These are phyloP conservation scores for Arvicanthis niloticus DNA, from an alignment of 2,113 vertebrate genomes.

Conservation along the genomic window DNA sequence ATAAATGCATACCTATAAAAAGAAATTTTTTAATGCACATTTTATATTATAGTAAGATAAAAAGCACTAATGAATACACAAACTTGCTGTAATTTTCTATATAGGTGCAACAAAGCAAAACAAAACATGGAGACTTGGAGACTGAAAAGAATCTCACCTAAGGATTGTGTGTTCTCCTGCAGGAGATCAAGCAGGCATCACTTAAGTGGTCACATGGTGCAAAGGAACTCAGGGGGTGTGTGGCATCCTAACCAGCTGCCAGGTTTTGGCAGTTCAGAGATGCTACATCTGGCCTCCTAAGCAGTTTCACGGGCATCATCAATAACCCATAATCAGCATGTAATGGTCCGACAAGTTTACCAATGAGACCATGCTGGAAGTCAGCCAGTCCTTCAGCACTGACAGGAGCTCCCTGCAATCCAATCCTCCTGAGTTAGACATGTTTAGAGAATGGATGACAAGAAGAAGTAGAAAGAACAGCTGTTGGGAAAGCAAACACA, in stretches of 20 bases:
- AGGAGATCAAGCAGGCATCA: background rate
- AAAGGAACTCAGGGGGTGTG: background rate
- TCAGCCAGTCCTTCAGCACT: slow-evolving; percentile 51
- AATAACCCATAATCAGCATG: slow-evolving; percentile 66
- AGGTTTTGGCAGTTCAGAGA: slow-evolving; percentile 33
- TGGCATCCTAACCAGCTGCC: slow-evolving; percentile 2
- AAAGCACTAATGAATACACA: background rate
- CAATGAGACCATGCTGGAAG: slow-evolving; percentile 57
- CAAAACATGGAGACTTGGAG: background rate
- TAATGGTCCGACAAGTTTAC: slow-evolving; percentile 45
- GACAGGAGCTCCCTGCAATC: background rate
- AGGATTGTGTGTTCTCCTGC: background rate
- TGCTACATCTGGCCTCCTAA: slow-evolving; percentile 36
- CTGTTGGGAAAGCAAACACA: background rate
- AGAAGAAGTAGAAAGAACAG: background rate
- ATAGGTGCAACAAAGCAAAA: background rate
- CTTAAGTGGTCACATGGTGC: background rate
- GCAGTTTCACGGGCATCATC: slow-evolving; percentile 30
- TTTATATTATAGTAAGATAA: background rate
- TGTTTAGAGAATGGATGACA: slow-evolving; percentile 18
- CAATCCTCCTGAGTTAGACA: slow-evolving; percentile 29
- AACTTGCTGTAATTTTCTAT: background rate
- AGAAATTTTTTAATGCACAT: background rate
- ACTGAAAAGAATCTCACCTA: background rate
- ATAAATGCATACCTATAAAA: background rate